phyloP scores from a whole-genome alignment of 1,140 invertebrate genomes.

The Vanessa atalanta region DNA sequence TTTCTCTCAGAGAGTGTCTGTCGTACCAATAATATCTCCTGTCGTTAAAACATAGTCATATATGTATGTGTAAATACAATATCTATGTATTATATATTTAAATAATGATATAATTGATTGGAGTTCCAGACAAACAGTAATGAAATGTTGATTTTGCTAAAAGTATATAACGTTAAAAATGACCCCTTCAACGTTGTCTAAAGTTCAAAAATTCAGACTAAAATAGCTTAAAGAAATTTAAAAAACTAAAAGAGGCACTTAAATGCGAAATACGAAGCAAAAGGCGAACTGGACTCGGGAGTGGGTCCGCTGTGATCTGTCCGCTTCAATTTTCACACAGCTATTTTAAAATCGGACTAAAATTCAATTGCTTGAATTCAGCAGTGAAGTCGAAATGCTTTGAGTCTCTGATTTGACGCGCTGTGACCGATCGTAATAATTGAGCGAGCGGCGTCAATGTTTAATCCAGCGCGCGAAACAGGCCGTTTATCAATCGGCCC shows the following conservation, averaged over 20 bases:
- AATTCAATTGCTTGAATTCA: constrained; percentile 15
- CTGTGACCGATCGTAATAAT: constrained; percentile 59
- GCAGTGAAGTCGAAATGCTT: constrained; percentile 17
- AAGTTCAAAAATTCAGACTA: neutral
- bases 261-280: constrained; percentile 5
- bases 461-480: constrained; percentile 69
- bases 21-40: too few species aligned
- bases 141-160: too few species aligned
- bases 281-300: neutral
- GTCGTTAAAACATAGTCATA: too few species aligned
- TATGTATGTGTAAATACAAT: too few species aligned
- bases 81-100: too few species aligned
- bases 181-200: too few species aligned
- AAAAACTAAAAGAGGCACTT: neutral
- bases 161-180: too few species aligned
- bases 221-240: neutral
- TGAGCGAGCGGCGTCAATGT: constrained; percentile 73
- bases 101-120: too few species aligned
- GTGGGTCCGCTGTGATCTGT: neutral
- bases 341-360: constrained; percentile 16
- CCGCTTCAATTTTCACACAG: constrained; percentile 10
- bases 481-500: constrained; percentile 76
- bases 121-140: too few species aligned
- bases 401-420: constrained; percentile 34
- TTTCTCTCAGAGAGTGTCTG: too few species aligned